phyloP scores from a whole-genome alignment of 2,888 invertebrate species.

The Caenorhabditis imperialis region DNA sequence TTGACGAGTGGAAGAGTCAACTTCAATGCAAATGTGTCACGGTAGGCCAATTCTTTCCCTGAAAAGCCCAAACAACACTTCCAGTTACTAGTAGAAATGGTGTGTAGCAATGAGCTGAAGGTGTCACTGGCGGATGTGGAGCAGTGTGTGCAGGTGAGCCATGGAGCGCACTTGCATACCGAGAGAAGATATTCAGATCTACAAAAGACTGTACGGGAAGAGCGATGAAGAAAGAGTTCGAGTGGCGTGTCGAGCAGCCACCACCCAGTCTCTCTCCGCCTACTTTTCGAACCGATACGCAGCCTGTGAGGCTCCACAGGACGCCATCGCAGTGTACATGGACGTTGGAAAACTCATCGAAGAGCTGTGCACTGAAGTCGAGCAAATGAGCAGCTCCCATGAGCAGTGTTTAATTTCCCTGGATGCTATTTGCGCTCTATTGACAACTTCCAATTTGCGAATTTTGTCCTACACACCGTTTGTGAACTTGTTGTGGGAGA shows the following conservation, averaged over 20 bases:
- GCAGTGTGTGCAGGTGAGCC: slow-evolving; percentile 66
- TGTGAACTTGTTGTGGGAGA: slow-evolving; percentile 71
- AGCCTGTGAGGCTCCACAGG: slow-evolving; percentile 63
- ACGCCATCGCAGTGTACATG: slow-evolving; percentile 72
- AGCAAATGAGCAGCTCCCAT: slow-evolving; percentile 60
- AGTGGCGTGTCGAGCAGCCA: slow-evolving; percentile 73
- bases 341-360: slow-evolving; percentile 71
- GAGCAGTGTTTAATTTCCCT: slow-evolving; percentile 61
- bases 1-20: slow-evolving; percentile 70
- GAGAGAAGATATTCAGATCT: slow-evolving; percentile 53
- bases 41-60: slow-evolving; percentile 32
- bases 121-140: slow-evolving; percentile 68
- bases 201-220: slow-evolving; percentile 64
- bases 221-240: slow-evolving; percentile 68
- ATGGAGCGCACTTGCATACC: too few relatives aligned
- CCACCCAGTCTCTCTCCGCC: slow-evolving; percentile 71
- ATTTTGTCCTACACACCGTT: slow-evolving; percentile 66
- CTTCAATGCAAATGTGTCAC: slow-evolving; percentile 73
- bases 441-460: slow-evolving; percentile 66
- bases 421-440: slow-evolving; percentile 68
- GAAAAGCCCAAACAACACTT: slow-evolving; percentile 14
- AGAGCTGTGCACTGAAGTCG: slow-evolving; percentile 63
- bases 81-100: slow-evolving; percentile 73
- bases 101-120: slow-evolving; percentile 69
- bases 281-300: slow-evolving; percentile 73